phyloP scores from a whole-genome alignment of 2,888 invertebrate species.

The Drosophila robusta region DNA sequence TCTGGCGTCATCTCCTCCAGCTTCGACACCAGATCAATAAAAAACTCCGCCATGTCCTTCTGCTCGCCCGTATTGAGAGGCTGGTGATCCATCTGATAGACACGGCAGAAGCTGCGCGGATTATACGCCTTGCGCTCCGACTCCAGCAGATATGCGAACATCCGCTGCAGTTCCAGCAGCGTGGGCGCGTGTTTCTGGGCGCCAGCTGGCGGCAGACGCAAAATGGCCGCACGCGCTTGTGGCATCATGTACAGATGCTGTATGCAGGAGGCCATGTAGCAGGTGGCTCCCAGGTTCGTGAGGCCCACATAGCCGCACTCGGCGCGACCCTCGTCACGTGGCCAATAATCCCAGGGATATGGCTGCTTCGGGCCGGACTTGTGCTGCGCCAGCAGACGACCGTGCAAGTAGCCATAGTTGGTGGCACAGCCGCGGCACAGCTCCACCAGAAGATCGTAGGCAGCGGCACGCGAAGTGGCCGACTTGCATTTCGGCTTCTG shows the following conservation, averaged over 20 bases:
- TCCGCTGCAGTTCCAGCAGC: constrained; percentile 94
- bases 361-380: constrained; percentile 92
- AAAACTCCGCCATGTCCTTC: constrained; percentile 99
- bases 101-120: constrained; percentile 97
- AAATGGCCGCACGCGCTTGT: constrained; percentile 93
- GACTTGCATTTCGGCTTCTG: constrained; percentile 97
- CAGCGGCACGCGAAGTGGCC: constrained; percentile 94
- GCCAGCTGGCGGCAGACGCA: constrained; percentile 90
- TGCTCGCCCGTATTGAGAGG: constrained; percentile 98
- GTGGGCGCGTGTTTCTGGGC: constrained; percentile 93
- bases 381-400: constrained; percentile 94
- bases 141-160: constrained; percentile 97
- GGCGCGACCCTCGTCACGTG: constrained; percentile 96
- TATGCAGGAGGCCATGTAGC: constrained; percentile 99
- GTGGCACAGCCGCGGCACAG: constrained; percentile 93
- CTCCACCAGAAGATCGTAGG: constrained; percentile 96
- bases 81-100: constrained; percentile 98
- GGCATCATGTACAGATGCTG: constrained; percentile 99
- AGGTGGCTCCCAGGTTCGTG: constrained; percentile 97
- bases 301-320: constrained; percentile 98
- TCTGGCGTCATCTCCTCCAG: constrained; percentile 98
- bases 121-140: constrained; percentile 98
- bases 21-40: constrained; percentile 97
- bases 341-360: constrained; percentile 99
- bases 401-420: constrained; percentile 93